Evolutionary conservation across 2,888 invertebrate species (phyloP).

Genomic region (Endotricha flammealis): DNA sequence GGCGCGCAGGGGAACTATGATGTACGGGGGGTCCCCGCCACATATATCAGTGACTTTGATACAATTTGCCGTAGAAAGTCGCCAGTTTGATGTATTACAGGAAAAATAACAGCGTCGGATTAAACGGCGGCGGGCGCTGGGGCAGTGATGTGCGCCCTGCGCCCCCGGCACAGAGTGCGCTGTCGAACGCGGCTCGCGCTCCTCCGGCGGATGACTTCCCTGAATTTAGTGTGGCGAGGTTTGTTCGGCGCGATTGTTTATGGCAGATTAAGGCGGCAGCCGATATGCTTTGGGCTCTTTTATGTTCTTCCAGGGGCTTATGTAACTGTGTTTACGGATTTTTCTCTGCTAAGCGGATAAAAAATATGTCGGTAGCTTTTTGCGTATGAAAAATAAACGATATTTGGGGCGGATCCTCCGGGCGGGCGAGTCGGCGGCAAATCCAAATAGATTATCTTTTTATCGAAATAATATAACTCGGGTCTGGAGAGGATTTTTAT

Average conservation of each 20-base stretch:
- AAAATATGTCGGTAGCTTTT: slow-evolving; percentile 44
- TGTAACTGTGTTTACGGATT: slow-evolving; percentile 46
- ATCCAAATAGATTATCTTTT: slow-evolving; percentile 33
- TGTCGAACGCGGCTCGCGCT: slow-evolving; percentile 12
- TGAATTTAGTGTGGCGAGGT: slow-evolving; percentile 54
- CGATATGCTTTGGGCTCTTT: slow-evolving; percentile 44
- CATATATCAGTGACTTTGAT: slow-evolving; percentile 62
- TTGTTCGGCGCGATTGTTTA: slow-evolving; percentile 57
- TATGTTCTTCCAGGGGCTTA: slow-evolving; percentile 39
- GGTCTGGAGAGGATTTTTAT: not conserved
- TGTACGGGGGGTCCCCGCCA: slow-evolving; percentile 15
- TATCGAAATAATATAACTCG: slow-evolving; percentile 29
- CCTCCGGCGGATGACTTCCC: slow-evolving; percentile 52
- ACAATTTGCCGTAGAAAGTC: slow-evolving; percentile 62
- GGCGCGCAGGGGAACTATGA: not conserved
- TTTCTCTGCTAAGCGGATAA: slow-evolving; percentile 45
- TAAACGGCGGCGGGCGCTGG: slow-evolving; percentile 48
- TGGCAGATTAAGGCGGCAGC: slow-evolving; percentile 52
- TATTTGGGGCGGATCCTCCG: slow-evolving; percentile 26
- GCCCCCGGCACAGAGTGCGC: slow-evolving; percentile 11
- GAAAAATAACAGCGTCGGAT: slow-evolving; percentile 62
- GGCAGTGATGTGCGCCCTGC: no score
- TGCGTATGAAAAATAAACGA: slow-evolving; percentile 42
- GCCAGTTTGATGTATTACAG: slow-evolving; percentile 64
- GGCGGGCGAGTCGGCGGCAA: slow-evolving; percentile 14